Percentiles rank a stretch among this genome's conserved stretches.
phyloP scores from a whole-genome alignment of 2,888 invertebrate species.

The Tachina lurida region DNA sequence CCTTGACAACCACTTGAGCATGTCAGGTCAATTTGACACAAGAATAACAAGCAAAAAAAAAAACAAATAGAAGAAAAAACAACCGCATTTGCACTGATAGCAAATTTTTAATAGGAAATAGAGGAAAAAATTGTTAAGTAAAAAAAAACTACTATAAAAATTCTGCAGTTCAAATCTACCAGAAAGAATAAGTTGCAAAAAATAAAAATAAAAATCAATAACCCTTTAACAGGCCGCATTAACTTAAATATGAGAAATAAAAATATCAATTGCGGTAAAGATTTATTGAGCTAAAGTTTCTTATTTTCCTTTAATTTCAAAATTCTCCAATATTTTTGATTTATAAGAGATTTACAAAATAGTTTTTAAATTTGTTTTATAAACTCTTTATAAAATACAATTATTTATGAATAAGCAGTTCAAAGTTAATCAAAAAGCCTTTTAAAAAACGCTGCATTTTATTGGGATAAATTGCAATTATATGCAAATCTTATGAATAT shows the following conservation, averaged over 20 bases:
- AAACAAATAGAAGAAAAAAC: not conserved
- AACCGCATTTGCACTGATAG: conserved; percentile 17
- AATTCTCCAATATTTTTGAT: too few species aligned
- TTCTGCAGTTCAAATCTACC: not conserved
- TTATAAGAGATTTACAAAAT: too few species aligned
- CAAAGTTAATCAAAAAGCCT: not conserved
- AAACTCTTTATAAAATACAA: too few species aligned
- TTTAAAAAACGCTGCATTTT: not conserved
- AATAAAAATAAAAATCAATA: conserved; percentile 14
- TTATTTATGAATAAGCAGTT: too few species aligned
- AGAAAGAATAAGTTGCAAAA: not conserved
- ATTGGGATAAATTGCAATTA: conserved; percentile 37
- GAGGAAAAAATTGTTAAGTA: conserved; percentile 11
- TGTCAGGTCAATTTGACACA: conserved; percentile 61
- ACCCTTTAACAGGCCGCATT: not conserved
- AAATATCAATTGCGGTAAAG: too few species aligned
- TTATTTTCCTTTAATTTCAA: too few species aligned
- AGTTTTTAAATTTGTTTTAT: too few species aligned
- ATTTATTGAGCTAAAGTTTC: too few species aligned
- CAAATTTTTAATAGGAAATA: conserved; percentile 52
- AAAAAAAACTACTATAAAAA: not conserved
- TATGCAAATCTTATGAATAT: conserved; percentile 3
- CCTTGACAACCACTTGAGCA: conserved; percentile 65
- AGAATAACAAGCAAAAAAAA: conserved; percentile 45
- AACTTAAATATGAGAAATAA: too few species aligned